Conservation (phyloP, 2,888 invertebrate genomes). For the Platycheirus rosarum region DNA sequence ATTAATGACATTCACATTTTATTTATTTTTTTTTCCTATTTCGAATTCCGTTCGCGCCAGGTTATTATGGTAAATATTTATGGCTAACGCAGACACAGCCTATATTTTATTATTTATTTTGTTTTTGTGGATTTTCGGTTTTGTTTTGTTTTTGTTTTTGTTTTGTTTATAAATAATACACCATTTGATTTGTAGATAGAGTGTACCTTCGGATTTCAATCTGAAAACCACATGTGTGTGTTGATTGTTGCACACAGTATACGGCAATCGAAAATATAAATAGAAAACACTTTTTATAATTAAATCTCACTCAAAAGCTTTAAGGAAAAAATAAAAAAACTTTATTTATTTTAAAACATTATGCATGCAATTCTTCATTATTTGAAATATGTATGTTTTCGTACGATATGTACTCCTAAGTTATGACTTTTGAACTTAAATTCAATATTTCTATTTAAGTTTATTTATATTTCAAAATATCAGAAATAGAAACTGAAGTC, state of each 20-base stretch:
- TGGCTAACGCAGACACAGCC: conserved; percentile 35
- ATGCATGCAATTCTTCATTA: background rate
- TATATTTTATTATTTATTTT: conserved; percentile 39
- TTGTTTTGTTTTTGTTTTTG: conserved; percentile 23
- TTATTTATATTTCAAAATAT: too few relatives aligned
- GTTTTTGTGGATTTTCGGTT: conserved; percentile 21
- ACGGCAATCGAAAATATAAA: conserved; percentile 53
- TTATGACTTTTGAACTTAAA: too few relatives aligned
- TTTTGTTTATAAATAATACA: conserved; percentile 53
- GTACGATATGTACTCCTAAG: too few relatives aligned
- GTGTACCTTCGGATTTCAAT: conserved; percentile 15
- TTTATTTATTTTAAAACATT: conserved; percentile 21
- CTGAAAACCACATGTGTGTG: conserved; percentile 21
- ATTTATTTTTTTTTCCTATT: background rate
- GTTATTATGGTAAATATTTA: conserved; percentile 59
- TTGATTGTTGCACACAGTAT: conserved; percentile 51
- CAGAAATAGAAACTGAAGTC: too few relatives aligned
- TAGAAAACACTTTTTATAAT: conserved; percentile 39
- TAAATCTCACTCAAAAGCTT: conserved; percentile 17
- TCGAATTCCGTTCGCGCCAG: conserved; percentile 32
- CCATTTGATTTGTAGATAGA: conserved; percentile 36
- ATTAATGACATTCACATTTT: conserved; percentile 54
- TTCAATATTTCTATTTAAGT: too few relatives aligned
- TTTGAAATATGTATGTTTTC: too few relatives aligned
- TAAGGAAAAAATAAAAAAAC: background rate